These are phyloP conservation scores for Lethrus apterus DNA, from an alignment of 1,140 invertebrate species.

Conservation along the genomic window DNA sequence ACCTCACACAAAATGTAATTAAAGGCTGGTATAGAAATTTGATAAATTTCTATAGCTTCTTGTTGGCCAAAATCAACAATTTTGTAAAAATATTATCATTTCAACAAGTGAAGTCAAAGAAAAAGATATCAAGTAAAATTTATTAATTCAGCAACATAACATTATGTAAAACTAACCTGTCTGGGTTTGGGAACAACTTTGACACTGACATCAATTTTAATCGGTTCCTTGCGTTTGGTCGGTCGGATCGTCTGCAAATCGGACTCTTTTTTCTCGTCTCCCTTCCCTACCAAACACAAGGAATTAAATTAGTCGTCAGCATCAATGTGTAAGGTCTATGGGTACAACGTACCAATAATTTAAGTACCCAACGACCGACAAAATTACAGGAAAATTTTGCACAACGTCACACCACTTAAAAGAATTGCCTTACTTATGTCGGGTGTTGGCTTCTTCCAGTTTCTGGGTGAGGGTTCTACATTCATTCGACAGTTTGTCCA, in stretches of 20 bases:
- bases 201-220: constrained; percentile 73
- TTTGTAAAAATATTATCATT: no score
- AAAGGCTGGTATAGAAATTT: no score
- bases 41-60: no score
- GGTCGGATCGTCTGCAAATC: constrained; percentile 55
- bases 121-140: no score
- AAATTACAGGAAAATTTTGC: constrained; percentile 42
- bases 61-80: no score
- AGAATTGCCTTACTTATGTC: constrained; percentile 65
- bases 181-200: constrained; percentile 61
- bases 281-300: constrained; percentile 42
- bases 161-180: constrained; percentile 34
- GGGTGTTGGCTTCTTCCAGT: constrained; percentile 72
- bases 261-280: constrained; percentile 40
- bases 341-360: background rate
- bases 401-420: constrained; percentile 4
- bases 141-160: background rate
- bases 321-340: no score
- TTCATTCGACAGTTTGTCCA: constrained; percentile 78
- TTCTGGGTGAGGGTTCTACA: constrained; percentile 77
- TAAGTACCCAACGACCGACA: constrained; percentile 35
- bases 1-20: no score
- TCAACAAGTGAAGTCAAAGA: no score
- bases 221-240: constrained; percentile 65
- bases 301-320: constrained; percentile 21